Base-by-base conservation (phyloP, 1,140 invertebrate genomes). In the Nylanderia fulva region DNA sequence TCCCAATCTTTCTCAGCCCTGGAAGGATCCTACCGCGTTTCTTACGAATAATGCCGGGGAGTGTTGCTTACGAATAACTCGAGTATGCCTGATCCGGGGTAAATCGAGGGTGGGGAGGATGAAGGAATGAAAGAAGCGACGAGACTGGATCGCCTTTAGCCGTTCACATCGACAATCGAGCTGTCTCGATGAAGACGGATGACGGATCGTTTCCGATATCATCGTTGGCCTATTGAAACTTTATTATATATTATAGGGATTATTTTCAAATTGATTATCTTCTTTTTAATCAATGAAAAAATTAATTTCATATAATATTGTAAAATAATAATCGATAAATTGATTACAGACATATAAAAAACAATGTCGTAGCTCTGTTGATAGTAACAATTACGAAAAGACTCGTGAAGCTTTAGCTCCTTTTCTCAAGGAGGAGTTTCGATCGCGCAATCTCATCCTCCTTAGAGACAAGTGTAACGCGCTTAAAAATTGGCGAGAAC, bases 401-500 rank as follows among this genome's bases (percentile, higher is more conserved):
- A 80, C 52, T 72, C 66, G 4, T 45, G 54, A 39, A 82, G 66
- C 39, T 58, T 72, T 45, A 63, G 36, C 36, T 75, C 27, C 33
- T 33, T 54, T 64, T 71, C 63, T n/a, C 27, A 39, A 45, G 33
- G 74, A 42, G 15, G 72, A 88, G 48, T 61, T 86, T 74, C 58
- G 63, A 82, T 68, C 52, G 29, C 79, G 74, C 56, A 84, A 88
- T 89, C 76, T 86, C 68, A 58, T 71, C 42, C 56, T 60, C 68
- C 87, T 29, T 58, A 60, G 72, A 75, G 77, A 82, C 74, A 60
- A 88, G 58, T 86, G 86, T 90, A 90, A 90, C 88, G 79, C 84
- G 89, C 89, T 90, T 90, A 91, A 91, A 91, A 92, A 92, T 92
- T 92, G 85, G 88, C 88, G 79, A 90, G 90, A 90, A 89, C 90